Conservation (phyloP, 2,888 invertebrate genomes). For the Phalangium opilio region DNA sequence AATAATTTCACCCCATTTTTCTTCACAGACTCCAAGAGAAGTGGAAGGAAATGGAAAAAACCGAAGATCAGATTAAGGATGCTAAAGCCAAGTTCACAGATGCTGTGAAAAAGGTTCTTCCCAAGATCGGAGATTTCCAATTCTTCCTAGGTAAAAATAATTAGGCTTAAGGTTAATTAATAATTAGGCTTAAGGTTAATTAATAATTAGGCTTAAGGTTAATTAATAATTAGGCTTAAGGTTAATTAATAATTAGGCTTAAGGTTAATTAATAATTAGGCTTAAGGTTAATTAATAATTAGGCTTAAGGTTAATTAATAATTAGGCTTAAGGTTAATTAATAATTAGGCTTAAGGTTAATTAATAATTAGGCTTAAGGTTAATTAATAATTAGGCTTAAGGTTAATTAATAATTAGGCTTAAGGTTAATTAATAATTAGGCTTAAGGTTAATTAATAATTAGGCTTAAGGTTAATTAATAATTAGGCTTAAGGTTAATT, state of each 20-base stretch:
- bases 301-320: no score
- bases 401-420: slow-evolving; percentile 5
- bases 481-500: no score
- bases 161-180: background rate
- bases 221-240: slow-evolving; percentile 4
- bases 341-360: no score
- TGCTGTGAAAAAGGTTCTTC: slow-evolving; percentile 77
- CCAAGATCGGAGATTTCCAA: slow-evolving; percentile 69
- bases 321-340: slow-evolving; percentile 1
- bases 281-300: background rate
- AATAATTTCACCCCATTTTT: no score
- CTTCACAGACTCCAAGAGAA: slow-evolving; percentile 23
- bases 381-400: no score
- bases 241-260: slow-evolving; percentile 3
- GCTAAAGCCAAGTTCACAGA: slow-evolving; percentile 76
- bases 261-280: slow-evolving; percentile 5
- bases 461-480: background rate
- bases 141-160: slow-evolving; percentile 47
- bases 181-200: background rate
- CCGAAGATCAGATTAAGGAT: slow-evolving; percentile 25
- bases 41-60: slow-evolving; percentile 26
- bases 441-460: no score
- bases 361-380: slow-evolving; percentile 1
- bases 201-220: slow-evolving; percentile 1
- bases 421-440: background rate